Conservation (phyloP, 2,113 vertebrate genomes). For the Serilophus lunatus region DNA sequence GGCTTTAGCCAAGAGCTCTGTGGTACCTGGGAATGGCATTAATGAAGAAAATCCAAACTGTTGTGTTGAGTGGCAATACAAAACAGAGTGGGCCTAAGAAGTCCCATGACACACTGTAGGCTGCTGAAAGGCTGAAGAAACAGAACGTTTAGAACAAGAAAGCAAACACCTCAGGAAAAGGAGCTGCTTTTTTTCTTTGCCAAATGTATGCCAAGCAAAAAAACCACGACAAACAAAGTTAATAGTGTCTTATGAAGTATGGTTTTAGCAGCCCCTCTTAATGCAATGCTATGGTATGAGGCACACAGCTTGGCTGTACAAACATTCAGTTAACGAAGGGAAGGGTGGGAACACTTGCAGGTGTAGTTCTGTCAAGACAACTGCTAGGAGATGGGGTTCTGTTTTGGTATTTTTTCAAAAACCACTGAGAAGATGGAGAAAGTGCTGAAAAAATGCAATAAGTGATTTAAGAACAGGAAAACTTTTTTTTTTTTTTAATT, state of each 20-base stretch:
- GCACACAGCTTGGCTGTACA: neutral
- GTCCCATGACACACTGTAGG: neutral
- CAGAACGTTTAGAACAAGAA: neutral
- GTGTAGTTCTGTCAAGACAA: neutral
- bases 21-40: neutral
- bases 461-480: neutral
- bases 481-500: neutral
- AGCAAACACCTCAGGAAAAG: neutral
- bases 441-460: neutral
- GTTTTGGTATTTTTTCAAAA: neutral
- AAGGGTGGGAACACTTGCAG: neutral
- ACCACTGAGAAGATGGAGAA: neutral
- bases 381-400: neutral
- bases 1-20: neutral
- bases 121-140: neutral
- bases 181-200: neutral
- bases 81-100: neutral
- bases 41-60: neutral
- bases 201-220: neutral
- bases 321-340: neutral
- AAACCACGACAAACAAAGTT: rapidly evolving
- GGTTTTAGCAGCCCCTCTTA: neutral
- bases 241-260: neutral
- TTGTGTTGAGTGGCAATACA: neutral
- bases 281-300: neutral